Percentiles rank a stretch among this genome's conserved stretches.
Conservation (phyloP, 1,140 invertebrate species). For the Brachystomella parvula region DNA sequence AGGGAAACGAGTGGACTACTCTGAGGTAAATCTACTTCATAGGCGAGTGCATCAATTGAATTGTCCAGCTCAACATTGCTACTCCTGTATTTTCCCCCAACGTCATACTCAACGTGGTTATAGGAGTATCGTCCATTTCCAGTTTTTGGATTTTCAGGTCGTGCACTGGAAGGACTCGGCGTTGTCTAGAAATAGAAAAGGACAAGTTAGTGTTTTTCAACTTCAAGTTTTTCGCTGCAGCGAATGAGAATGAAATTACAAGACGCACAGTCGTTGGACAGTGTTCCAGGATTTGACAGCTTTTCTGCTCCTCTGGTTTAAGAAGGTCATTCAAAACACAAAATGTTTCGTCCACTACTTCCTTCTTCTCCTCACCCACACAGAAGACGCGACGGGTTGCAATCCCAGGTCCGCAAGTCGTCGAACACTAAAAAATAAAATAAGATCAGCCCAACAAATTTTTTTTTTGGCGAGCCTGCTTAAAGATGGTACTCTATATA, state of each 20-base stretch:
- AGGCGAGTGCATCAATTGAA: neutral
- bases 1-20: constrained; percentile 5
- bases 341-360: neutral
- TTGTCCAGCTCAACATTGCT: neutral
- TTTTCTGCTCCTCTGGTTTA: neutral
- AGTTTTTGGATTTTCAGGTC: neutral
- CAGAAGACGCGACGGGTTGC: neutral
- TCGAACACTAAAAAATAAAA: constrained; percentile 1
- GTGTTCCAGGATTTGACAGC: neutral
- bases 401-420: neutral
- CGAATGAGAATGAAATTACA: no score
- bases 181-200: no score
- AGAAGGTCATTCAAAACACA: constrained; percentile 1
- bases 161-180: no score
- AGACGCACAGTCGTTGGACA: no score
- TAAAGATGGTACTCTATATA: no score
- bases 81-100: neutral
- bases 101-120: neutral
- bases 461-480: no score
- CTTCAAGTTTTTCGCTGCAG: no score
- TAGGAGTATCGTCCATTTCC: neutral
- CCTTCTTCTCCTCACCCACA: neutral
- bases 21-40: neutral
- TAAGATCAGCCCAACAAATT: no score
- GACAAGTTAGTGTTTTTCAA: no score